Evolutionary conservation across 1,140 invertebrate species (phyloP).

Genomic region (Proales similis): DNA sequence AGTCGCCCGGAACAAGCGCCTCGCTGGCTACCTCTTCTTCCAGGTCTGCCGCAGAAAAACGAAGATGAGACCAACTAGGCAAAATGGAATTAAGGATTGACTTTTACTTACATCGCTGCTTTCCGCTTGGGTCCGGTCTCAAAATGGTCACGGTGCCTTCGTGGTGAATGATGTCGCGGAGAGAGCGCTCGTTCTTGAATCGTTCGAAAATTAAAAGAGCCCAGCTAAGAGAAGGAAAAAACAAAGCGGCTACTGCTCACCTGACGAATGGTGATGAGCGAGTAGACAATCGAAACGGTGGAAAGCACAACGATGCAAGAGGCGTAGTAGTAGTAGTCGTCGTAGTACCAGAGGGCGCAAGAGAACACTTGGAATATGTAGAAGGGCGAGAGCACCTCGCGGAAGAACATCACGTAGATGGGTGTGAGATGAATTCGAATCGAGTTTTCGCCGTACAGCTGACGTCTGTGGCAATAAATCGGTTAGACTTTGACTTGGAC

Average conservation of each 20-base stretch:
- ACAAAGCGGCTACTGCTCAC: constrained; percentile 54
- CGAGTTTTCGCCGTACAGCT: constrained; percentile 26
- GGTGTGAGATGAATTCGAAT: constrained; percentile 37
- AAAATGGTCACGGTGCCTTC: constrained; percentile 27
- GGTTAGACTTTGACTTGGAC: neutral
- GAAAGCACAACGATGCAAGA: constrained; percentile 73
- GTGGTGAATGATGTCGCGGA: constrained; percentile 35
- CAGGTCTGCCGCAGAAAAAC: no score
- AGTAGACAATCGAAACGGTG: constrained; percentile 69
- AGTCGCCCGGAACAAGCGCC: constrained; percentile 47
- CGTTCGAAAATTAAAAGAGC: neutral
- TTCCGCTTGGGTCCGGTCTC: neutral
- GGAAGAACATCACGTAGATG: constrained; percentile 13
- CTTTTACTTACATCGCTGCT: no score
- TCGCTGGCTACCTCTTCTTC: constrained; percentile 39
- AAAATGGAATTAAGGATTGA: no score
- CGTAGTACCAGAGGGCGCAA: constrained; percentile 48
- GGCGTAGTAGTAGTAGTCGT: constrained; percentile 39
- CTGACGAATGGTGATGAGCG: constrained; percentile 72
- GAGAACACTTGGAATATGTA: constrained; percentile 54
- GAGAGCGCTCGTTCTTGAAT: constrained; percentile 26
- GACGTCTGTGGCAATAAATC: constrained; percentile 3
- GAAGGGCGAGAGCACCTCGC: constrained; percentile 41
- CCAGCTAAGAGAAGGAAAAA: constrained; percentile 6
- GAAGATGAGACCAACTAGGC: no score